Percentiles rank a stretch among this genome's conserved stretches.
Evolutionary conservation across 2,113 vertebrate genomes (phyloP).

Genomic region (Neodontobutis hainanensis): DNA sequence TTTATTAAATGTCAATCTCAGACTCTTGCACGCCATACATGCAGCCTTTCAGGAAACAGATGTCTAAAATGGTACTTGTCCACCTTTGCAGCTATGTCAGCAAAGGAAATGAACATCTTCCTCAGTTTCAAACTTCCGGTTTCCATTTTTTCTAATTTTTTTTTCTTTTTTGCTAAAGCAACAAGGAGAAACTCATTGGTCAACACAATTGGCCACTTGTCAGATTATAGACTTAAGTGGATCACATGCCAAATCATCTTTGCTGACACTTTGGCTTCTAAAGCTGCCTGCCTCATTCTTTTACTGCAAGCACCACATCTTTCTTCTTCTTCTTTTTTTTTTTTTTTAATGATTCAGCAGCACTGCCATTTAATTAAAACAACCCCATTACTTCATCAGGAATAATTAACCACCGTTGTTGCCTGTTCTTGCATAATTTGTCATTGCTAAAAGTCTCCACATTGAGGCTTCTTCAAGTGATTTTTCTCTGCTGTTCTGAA

Average conservation of each 20-base stretch:
- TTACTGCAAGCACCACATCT: neutral
- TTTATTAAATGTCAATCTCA: slow-evolving; percentile 64
- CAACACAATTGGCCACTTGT: slow-evolving; percentile 34
- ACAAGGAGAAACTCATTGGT: too few species aligned
- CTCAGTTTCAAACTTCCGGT: neutral
- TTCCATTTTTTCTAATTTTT: too few species aligned
- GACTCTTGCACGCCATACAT: slow-evolving; percentile 12
- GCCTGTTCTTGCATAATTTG: slow-evolving; percentile 37
- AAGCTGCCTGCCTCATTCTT: slow-evolving; percentile 3
- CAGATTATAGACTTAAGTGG: slow-evolving; percentile 46
- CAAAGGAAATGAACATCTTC: slow-evolving; percentile 17
- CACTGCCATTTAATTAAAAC: slow-evolving; percentile 41
- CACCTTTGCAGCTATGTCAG: slow-evolving; percentile 22
- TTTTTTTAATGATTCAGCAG: slow-evolving; percentile 17
- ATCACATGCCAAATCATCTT: slow-evolving; percentile 14
- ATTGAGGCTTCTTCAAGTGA: slow-evolving; percentile 24
- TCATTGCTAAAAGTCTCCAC: slow-evolving; percentile 18
- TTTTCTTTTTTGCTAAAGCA: too few species aligned
- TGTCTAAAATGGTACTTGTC: slow-evolving; percentile 17
- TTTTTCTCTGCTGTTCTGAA: slow-evolving; percentile 29
- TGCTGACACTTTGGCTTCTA: slow-evolving; percentile 24
- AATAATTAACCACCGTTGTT: slow-evolving; percentile 34
- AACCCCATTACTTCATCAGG: slow-evolving; percentile 17
- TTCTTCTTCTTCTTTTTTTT: slow-evolving; percentile 18
- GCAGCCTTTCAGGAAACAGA: slow-evolving; percentile 28